phyloP scores from a whole-genome alignment of 2,888 invertebrate genomes.

The Ophion obscuratus region DNA sequence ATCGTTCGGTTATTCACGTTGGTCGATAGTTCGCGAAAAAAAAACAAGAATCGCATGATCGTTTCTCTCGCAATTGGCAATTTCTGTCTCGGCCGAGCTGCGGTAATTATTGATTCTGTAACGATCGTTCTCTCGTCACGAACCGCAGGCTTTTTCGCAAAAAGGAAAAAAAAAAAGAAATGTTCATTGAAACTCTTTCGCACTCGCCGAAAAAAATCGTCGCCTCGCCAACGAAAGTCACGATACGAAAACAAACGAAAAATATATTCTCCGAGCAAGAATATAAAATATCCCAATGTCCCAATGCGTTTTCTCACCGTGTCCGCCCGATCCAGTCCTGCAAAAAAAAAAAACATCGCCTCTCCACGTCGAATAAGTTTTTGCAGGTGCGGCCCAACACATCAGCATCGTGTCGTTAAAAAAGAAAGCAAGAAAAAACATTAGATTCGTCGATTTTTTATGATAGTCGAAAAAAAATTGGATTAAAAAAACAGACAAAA shows the following conservation, averaged over 20 bases:
- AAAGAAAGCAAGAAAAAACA: slow-evolving; percentile 33
- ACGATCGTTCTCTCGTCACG: slow-evolving; percentile 27
- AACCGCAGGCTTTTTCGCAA: slow-evolving; percentile 20
- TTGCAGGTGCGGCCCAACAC: slow-evolving; percentile 82
- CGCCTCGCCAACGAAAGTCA: slow-evolving; percentile 8
- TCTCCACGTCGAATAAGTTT: slow-evolving; percentile 80
- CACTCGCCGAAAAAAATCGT: slow-evolving; percentile 22
- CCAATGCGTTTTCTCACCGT: slow-evolving; percentile 20
- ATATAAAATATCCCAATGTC: slow-evolving; percentile 21
- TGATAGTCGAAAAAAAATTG: slow-evolving; percentile 57
- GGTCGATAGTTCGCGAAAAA: slow-evolving; percentile 25
- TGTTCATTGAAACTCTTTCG: slow-evolving; percentile 23
- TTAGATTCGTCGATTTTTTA: slow-evolving; percentile 57
- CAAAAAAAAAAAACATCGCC: slow-evolving; percentile 30
- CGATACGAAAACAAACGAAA: background rate
- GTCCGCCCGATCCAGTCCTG: slow-evolving; percentile 27
- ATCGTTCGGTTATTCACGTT: background rate
- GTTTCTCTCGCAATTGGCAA: slow-evolving; percentile 9
- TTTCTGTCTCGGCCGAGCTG: slow-evolving; percentile 11
- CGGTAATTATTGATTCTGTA: slow-evolving; percentile 35
- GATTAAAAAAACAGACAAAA: slow-evolving; percentile 43
- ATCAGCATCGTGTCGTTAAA: slow-evolving; percentile 74
- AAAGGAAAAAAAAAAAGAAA: slow-evolving; percentile 29
- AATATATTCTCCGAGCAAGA: slow-evolving; percentile 12
- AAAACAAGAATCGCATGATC: background rate